phyloP scores from a whole-genome alignment of 1,140 invertebrate genomes.

The Pollicipes pollicipes region DNA sequence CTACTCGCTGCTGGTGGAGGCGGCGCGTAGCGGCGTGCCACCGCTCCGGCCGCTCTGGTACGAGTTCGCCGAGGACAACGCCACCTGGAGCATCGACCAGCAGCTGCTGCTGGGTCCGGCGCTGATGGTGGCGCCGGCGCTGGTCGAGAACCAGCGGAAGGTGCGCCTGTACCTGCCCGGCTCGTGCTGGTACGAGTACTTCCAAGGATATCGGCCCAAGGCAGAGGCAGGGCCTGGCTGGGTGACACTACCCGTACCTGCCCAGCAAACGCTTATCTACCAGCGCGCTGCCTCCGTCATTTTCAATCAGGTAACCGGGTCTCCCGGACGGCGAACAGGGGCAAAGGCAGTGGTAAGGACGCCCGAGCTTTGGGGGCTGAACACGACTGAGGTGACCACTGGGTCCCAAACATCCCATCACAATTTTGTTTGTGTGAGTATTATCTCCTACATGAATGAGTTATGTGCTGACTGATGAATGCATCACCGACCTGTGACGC shows the following conservation, averaged over 20 bases:
- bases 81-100: constrained; percentile 37
- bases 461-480: too few relatives aligned
- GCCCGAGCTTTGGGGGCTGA: too few relatives aligned
- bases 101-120: constrained; percentile 62
- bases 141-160: constrained; percentile 22
- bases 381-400: too few relatives aligned
- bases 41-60: constrained; percentile 29
- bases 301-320: not conserved
- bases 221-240: not conserved
- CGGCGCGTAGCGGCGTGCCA: constrained; percentile 23
- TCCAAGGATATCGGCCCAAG: not conserved
- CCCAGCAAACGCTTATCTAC: not conserved
- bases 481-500: too few relatives aligned
- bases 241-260: not conserved
- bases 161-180: not conserved
- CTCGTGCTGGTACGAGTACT: not conserved
- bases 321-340: too few relatives aligned
- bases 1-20: constrained; percentile 57
- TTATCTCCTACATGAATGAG: too few relatives aligned
- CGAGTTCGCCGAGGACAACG: constrained; percentile 24
- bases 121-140: constrained; percentile 54
- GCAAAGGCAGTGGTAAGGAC: too few relatives aligned
- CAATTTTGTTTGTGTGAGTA: too few relatives aligned
- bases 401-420: too few relatives aligned
- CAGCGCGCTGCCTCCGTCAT: not conserved